Base-by-base conservation (phyloP, 2,888 invertebrate species). In the Junonia oenone region DNA sequence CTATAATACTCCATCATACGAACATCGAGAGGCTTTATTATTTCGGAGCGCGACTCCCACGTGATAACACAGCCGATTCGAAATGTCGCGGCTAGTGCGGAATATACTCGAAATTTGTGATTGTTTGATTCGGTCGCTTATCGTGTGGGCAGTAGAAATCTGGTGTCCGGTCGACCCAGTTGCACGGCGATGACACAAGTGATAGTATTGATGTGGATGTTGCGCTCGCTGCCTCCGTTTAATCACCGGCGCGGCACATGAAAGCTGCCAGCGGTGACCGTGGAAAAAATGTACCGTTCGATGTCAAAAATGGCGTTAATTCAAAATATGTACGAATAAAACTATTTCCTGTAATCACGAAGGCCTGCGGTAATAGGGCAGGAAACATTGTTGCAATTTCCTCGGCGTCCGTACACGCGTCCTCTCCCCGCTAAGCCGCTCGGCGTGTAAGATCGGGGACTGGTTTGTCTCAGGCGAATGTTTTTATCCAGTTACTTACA, bases 401-500 rank as follows among this genome's bases (percentile, higher is more conserved):
- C 67, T 74, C 69, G 37, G 4, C 17, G 2, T 27, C n/a, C 8
- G 8, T 11, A n/a, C 14, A 17, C 19, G 35, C n/a, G 13, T 11
- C 11, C 22, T 22, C 43, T 22, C 33, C 26, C 45, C 37, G 8
- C 49, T n/a, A n/a, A n/a, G 4, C 14, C 22, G 31, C 59, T 61
- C 52, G 51, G 61, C 58, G 60, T 58, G 60, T 68, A 63, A 64
- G 64, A 69, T 70, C 68, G 68, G 61, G 76, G 81, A 86, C 87
- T 86, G 88, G 87, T 87, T 86, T 82, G 77, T 81, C 80, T 83
- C 78, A 74, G 75, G 75, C 72, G 76, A 74, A 77, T 83, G 86
- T 88, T 88, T 87, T 87, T 86, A 81, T 88, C 86, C 87, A 84
- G 83, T 85, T 82, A 85, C 87, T 84, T 84, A 81, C 85, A 87